Evolutionary conservation across 1,140 invertebrate genomes (phyloP), one percentile per base, ranked within the genome.

Genomic region (Bombus pyrosoma): DNA sequence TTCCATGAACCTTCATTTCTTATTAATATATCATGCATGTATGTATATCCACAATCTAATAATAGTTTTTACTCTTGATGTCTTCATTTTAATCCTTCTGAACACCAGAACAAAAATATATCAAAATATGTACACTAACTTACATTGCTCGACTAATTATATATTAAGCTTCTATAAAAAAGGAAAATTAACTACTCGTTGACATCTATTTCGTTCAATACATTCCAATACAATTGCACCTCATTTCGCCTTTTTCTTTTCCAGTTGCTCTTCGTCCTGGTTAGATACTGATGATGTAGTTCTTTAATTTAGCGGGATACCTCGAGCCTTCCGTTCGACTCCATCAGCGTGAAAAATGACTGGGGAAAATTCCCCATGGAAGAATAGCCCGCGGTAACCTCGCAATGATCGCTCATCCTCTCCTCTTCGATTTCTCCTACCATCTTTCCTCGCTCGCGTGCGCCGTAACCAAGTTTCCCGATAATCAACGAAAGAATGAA

Each of bases 311-410:
- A 78, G 37, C 64, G 9, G 28, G 80, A 87, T 85, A 90, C 71
- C 25, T 47, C 66, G 41, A 37, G n/a, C 37, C 37, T 62, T 80
- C 59, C 32, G 32, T 37, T 25, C 43, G 53, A 85, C 59, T 80
- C n/a, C 59, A 72, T 34, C 69, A 37, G 18, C 62, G 75, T 90
- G 89, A 90, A 90, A 90, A 90, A 90, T 86, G 86, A 90, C 79
- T 72, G 75, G 66, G 28, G 53, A 81, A 90, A 87, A 69, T 90
- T 87, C 34, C 37, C 53, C 37, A 12, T n/a, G 59, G 80, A 80
- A 47, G 75, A 77, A 83, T 79, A 64, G 59, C 80, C 57, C 64
- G 74, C 75, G 62, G 74, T 74, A 32, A 32, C 57, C 57, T 47
- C 34, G 83, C 43, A 81, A 89, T 74, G 81, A 89, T 90, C 89